phyloP scores from a whole-genome alignment of 23 tunicate genomes.

The Ascidia mentula region DNA sequence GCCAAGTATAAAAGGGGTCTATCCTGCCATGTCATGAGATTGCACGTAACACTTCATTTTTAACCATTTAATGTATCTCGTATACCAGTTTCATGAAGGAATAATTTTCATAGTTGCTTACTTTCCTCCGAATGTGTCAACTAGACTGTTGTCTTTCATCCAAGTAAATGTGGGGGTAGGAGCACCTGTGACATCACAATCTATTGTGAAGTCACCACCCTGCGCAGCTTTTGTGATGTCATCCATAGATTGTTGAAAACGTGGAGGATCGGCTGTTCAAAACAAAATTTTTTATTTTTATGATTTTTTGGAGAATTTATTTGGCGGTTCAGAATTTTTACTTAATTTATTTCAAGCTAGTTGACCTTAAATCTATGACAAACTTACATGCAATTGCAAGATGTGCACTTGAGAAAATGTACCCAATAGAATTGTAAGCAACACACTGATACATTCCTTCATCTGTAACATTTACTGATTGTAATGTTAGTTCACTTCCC shows the following conservation, averaged over 20 bases:
- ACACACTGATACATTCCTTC: slow-evolving; percentile 61
- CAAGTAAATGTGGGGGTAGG: slow-evolving; percentile 37
- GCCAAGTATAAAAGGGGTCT: too few relatives aligned
- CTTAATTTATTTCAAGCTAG: too few relatives aligned
- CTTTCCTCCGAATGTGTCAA: background rate
- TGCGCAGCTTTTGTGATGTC: slow-evolving; percentile 14
- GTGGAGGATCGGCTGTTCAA: slow-evolving; percentile 26
- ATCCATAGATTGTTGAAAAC: slow-evolving; percentile 14
- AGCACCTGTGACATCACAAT: slow-evolving; percentile 34
- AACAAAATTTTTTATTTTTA: background rate
- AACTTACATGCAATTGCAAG: slow-evolving; percentile 22
- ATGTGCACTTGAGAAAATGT: slow-evolving; percentile 45
- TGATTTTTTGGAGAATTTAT: background rate
- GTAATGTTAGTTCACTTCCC: slow-evolving; percentile 13
- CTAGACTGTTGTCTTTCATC: slow-evolving; percentile 5
- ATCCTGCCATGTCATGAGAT: too few relatives aligned
- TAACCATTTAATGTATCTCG: too few relatives aligned
- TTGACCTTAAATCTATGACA: background rate
- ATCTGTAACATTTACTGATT: slow-evolving; percentile 15
- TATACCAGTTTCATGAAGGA: too few relatives aligned
- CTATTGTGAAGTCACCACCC: slow-evolving; percentile 18
- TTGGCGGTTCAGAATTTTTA: too few relatives aligned
- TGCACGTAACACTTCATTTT: too few relatives aligned
- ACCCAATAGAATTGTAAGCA: slow-evolving; percentile 33
- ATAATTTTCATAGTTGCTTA: slow-evolving; percentile 10